Base-by-base conservation (phyloP, 1,140 invertebrate species). In the Tetragnatha versicolor region DNA sequence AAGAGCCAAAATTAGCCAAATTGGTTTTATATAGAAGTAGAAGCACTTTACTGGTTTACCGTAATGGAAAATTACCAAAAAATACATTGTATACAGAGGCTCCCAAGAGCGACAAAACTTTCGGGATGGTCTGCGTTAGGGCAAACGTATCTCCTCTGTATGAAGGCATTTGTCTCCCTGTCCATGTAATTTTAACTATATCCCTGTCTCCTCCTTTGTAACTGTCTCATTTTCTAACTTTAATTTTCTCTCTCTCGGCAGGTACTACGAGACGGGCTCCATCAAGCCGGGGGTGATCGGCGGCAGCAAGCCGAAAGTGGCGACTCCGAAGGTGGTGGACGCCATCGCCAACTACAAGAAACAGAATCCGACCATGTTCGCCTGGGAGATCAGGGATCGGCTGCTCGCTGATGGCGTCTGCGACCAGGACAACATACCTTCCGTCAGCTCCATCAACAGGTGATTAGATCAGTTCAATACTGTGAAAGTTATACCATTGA, bases 281-380 rank as follows among this genome's bases (percentile, higher is more conserved):
- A 98, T 99, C 88, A 97, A 97, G 85, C 97, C 98, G 12, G 97
- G 97, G 6, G 97, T 99, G 47, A 99, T 99, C 84, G 98, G 98
- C 3, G 98, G 98, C 27, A 98, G 95, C 37, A 99, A 99, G 87
- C 98, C 98, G 10, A 99, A 99, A 88, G 98, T 99, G 42, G 98
- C 98, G 3, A 99, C 98, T 1, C 97, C 97, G 0, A 94, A 95
- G 51, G 98, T 99, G 17, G 98, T 99, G 35, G 95, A 99, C 84
- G 96, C 97, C 55, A 99, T 99, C 81, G 94, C 96, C 1, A 94
- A 95, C 82, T 99, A 99, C 89, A 99, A 99, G 86, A 89, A 95
- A 79, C 96, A 98, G 86, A 99, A 99, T 88, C 98, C 98, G 0
- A 99, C 97, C 22, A 99, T 99, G 97, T 99, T 99, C 86, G 98